phyloP scores from a whole-genome alignment of 2,797 vertebrate genomes.

The Hipposideros larvatus region DNA sequence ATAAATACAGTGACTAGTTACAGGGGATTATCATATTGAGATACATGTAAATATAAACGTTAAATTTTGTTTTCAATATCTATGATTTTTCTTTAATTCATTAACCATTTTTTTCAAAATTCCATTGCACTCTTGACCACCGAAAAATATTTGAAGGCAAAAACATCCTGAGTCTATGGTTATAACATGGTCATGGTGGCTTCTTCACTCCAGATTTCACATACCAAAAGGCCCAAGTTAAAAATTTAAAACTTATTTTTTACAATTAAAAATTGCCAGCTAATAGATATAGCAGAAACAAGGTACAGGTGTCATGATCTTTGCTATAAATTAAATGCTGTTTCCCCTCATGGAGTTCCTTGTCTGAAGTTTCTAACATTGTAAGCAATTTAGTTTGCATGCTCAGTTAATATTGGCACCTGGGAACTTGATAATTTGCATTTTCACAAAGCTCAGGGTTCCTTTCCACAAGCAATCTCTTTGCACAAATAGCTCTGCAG shows the following conservation, averaged over 20 bases:
- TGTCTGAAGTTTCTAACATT: conserved; percentile 32
- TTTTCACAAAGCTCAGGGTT: not conserved
- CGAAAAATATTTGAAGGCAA: not conserved
- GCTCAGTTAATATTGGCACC: conserved; percentile 44
- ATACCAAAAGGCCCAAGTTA: not conserved
- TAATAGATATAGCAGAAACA: not conserved
- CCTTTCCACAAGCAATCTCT: conserved; percentile 27
- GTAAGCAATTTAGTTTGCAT: conserved; percentile 57
- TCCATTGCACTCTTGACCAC: not conserved
- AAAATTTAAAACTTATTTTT: conserved; percentile 12
- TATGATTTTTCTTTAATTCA: not conserved
- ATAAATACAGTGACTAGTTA: not conserved
- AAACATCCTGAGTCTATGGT: not conserved
- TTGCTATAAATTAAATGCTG: conserved; percentile 40
- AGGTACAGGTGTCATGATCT: conserved; percentile 16
- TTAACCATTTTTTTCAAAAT: not conserved
- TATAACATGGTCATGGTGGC: not conserved
- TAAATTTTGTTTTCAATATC: not conserved
- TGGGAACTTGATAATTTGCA: conserved; percentile 59
- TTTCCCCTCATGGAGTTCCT: conserved; percentile 10
- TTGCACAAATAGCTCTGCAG: conserved; percentile 36
- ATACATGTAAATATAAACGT: not conserved
- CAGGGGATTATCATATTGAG: not conserved
- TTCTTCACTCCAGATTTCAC: not conserved
- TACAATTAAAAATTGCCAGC: conserved; percentile 14